Evolutionary conservation across 1,140 invertebrate species (phyloP), one percentile per base, ranked within the genome.

Genomic region (Drosophila sproati): DNA sequence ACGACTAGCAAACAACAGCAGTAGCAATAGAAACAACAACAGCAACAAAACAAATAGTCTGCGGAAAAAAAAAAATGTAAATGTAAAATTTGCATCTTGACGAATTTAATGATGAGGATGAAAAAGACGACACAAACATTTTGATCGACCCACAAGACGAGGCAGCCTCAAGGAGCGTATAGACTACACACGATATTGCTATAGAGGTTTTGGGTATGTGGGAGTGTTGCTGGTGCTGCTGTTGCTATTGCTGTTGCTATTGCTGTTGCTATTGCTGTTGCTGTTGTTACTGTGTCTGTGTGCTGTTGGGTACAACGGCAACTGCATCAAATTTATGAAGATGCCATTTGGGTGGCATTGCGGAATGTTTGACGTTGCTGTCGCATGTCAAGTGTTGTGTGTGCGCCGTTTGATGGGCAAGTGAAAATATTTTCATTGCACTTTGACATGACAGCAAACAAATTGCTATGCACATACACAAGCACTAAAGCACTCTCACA

Each of bases 361-460:
- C 75, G 80, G 85, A 89, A 86, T 89, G 74, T 76, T 85, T 89
- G 85, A 89, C 86, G 83, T 85, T 85, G 52, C 85, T 85, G 83
- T 80, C 78, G 80, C 78, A 85, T 85, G 85, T 80, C 85, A 89
- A 89, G 85, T 80, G 74, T 62, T 67, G 62, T 78, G 41, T 61
- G 47, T 66, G 52, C 57, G 37, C 39, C 64, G 71, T 72, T 57
- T 69, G 71, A 69, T 69, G 63, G 54, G 63, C 78, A 73, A 89
- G 85, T 89, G 85, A 89, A 89, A 89, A 89, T 89, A 89, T 89
- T 89, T 89, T 85, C 85, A 89, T 89, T 89, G 85, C 85, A 89
- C 85, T 89, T 71, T 85, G 85, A 85, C 85, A 89, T 89, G 85
- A 89, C 85, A 89, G 85, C 80, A 77, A 89, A 81, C 85, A 89